These are phyloP conservation scores for Propithecus perrieri DNA, from an alignment of 2,797 vertebrate genomes.

Conservation along the genomic window DNA sequence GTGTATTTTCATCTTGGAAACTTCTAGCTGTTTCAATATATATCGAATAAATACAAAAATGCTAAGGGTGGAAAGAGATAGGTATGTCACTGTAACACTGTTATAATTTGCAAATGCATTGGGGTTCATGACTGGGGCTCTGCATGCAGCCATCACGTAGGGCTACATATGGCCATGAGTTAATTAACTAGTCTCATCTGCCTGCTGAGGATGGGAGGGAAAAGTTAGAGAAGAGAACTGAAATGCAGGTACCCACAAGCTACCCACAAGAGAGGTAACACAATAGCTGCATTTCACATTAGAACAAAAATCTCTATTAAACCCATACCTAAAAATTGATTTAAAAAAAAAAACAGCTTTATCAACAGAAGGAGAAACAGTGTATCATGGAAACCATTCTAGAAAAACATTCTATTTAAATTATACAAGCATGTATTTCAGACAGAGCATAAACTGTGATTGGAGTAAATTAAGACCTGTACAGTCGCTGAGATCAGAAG, in stretches of 20 bases:
- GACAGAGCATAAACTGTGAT: not conserved
- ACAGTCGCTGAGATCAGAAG: not conserved
- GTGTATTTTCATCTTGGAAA: not conserved
- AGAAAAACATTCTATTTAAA: not conserved
- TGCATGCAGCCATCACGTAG: accelerated
- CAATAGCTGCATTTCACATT: not conserved
- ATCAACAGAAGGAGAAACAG: not conserved
- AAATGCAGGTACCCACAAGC: not conserved
- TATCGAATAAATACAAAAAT: not conserved
- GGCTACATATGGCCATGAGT: not conserved
- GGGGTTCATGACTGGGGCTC: not conserved
- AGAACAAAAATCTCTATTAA: not conserved
- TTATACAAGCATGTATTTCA: not conserved
- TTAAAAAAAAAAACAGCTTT: not conserved
- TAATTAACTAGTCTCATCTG: not conserved
- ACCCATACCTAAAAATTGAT: not conserved
- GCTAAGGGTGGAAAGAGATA: not conserved
- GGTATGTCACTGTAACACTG: not conserved
- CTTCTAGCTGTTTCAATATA: not conserved
- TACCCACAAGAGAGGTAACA: not conserved
- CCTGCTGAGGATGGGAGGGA: not conserved
- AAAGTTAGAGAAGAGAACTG: not conserved
- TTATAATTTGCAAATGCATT: not conserved
- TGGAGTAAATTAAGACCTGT: not conserved
- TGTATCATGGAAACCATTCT: not conserved